These are phyloP conservation scores for Gopherus flavomarginatus DNA, from an alignment of 2,113 vertebrate genomes.

Conservation along the genomic window DNA sequence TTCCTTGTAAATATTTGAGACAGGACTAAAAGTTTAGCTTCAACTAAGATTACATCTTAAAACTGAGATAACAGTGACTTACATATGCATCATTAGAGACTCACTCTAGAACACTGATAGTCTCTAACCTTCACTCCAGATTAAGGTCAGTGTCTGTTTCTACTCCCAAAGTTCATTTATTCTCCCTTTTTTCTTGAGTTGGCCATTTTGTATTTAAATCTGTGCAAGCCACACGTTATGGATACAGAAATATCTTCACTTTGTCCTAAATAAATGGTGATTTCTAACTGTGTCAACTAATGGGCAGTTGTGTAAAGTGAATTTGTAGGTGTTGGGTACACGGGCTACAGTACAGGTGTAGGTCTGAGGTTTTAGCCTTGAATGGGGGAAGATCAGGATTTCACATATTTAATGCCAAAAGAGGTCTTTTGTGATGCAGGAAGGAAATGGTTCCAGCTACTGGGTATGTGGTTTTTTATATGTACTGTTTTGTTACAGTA, in stretches of 20 bases:
- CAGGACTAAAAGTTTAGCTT: background rate
- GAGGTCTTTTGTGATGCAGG: background rate
- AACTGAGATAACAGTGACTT: rapidly evolving
- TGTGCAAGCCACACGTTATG: rapidly evolving
- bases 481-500: background rate
- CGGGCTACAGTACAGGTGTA: background rate
- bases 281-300: background rate
- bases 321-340: rapidly evolving
- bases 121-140: background rate
- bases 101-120: background rate
- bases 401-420: background rate
- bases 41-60: background rate
- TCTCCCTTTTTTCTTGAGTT: background rate
- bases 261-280: background rate
- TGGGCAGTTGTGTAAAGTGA: rapidly evolving
- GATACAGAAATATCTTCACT: background rate
- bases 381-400: background rate
- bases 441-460: background rate
- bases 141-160: background rate
- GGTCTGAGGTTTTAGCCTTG: background rate
- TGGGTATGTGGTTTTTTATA: background rate
- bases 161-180: background rate
- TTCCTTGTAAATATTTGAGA: background rate
- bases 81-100: rapidly evolving
- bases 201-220: background rate